Evolutionary conservation across 2,888 invertebrate genomes (phyloP), one percentile per base, ranked within the genome.

Genomic region (Pycnomerus fuliginosus): DNA sequence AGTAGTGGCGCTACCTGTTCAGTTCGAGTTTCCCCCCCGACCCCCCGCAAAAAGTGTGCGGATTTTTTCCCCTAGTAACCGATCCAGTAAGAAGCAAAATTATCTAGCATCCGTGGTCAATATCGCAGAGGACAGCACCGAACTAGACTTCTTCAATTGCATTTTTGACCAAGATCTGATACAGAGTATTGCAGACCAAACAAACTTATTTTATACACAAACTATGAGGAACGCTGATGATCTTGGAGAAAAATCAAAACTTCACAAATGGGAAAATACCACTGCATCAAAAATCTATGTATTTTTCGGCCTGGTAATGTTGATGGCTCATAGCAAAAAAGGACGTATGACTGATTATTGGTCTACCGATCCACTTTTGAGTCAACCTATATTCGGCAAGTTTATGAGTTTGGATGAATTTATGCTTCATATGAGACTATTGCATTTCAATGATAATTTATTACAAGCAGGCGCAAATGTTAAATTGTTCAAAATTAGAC

Each of bases 401-500:
- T 12, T 16, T 5, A 43, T 16, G n/a, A 41, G 30, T 5, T 43
- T 40, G 10, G 36, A 15, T 35, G 10, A 20, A 20, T 20, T 20
- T 20, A 7, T 8, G 20, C 20, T 20, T 20, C 13, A 20, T 24
- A 10, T 16, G 27, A 38, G 38, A 44, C 22, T 28, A 40, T 23
- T 33, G 13, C 31, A 44, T 40, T 40, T 40, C 33, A 22, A 12
- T 7, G 15, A 40, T 37, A 46, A 46, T 46, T 40, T 36, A 24
- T 22, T 34, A 8, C 23, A 22, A 32, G 45, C 33, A 8, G 44
- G 47, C 30, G 46, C 50, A 7, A 34, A 40, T 30, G 47, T 47
- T 13, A 49, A 50, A 43, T 44, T 51, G 11, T 29, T 46, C 32
- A 51, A 56, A 49, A 56, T 51, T 13, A 51, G 37, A 48, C 44